Conservation (phyloP, 2,888 invertebrate species). For the Aleiodes alternator region DNA sequence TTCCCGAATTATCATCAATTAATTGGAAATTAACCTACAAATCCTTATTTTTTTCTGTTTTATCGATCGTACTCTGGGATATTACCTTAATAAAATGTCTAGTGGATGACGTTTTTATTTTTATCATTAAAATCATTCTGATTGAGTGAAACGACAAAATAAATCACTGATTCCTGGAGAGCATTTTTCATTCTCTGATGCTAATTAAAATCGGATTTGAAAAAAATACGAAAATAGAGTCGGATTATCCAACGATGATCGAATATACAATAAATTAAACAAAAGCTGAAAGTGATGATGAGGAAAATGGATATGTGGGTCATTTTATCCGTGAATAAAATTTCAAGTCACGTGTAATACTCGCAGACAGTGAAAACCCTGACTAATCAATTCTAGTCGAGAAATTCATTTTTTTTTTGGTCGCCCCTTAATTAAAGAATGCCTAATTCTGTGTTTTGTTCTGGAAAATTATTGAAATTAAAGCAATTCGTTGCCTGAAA, state of each 20-base stretch:
- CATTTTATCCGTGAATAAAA: slow-evolving; percentile 15
- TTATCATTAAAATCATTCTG: too few relatives aligned
- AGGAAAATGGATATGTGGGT: slow-evolving; percentile 17
- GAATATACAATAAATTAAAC: not conserved
- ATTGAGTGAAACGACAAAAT: not conserved
- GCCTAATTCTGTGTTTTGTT: too few relatives aligned
- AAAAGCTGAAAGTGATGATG: slow-evolving; percentile 12
- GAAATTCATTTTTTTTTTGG: not conserved
- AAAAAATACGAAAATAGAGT: not conserved
- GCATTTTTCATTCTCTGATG: not conserved
- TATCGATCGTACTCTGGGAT: too few relatives aligned
- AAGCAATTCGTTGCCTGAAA: not conserved
- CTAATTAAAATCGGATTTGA: not conserved
- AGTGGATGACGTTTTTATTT: too few relatives aligned
- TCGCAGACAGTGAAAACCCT: slow-evolving; percentile 12
- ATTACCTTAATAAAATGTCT: too few relatives aligned
- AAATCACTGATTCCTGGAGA: not conserved
- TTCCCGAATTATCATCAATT: too few relatives aligned
- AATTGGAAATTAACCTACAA: too few relatives aligned
- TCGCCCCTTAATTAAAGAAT: not conserved
- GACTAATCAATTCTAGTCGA: slow-evolving; percentile 11
- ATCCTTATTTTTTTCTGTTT: too few relatives aligned
- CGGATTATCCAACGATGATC: not conserved
- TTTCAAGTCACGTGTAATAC: slow-evolving; percentile 20
- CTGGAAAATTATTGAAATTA: not conserved